These are phyloP conservation scores for Dreissena polymorpha DNA, from an alignment of 1,140 invertebrate genomes.

Conservation along the genomic window DNA sequence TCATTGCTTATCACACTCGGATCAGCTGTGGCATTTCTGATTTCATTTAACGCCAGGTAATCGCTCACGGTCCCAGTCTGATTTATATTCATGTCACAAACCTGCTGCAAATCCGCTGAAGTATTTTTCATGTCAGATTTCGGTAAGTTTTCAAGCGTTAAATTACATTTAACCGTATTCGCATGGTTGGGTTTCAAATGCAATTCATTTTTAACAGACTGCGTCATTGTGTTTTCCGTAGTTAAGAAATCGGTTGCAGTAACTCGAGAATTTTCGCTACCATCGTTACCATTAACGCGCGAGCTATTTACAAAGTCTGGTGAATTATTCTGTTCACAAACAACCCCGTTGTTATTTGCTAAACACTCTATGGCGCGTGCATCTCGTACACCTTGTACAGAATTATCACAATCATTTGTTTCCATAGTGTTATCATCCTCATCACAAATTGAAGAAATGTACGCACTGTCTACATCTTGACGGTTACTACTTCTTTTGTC, in stretches of 20 bases:
- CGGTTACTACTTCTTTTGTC: not conserved
- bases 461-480: too few relatives aligned
- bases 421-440: too few relatives aligned
- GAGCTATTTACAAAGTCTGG: too few relatives aligned
- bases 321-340: too few relatives aligned
- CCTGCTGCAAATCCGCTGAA: not conserved
- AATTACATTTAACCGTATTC: conserved; percentile 43
- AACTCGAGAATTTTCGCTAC: too few relatives aligned
- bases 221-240: conserved; percentile 33
- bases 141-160: conserved; percentile 22
- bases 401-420: too few relatives aligned
- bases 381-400: too few relatives aligned
- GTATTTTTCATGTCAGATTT: conserved; percentile 3
- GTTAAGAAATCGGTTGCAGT: too few relatives aligned
- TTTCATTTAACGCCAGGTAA: not conserved
- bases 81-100: conserved; percentile 32
- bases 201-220: conserved; percentile 24
- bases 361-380: too few relatives aligned
- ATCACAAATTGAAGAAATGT: too few relatives aligned
- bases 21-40: not conserved
- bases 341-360: too few relatives aligned
- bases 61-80: not conserved
- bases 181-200: conserved; percentile 20
- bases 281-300: too few relatives aligned
- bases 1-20: not conserved